These are phyloP conservation scores for Porites lutea DNA, from an alignment of 64 coral and sea anemone genomes.

Conservation along the genomic window DNA sequence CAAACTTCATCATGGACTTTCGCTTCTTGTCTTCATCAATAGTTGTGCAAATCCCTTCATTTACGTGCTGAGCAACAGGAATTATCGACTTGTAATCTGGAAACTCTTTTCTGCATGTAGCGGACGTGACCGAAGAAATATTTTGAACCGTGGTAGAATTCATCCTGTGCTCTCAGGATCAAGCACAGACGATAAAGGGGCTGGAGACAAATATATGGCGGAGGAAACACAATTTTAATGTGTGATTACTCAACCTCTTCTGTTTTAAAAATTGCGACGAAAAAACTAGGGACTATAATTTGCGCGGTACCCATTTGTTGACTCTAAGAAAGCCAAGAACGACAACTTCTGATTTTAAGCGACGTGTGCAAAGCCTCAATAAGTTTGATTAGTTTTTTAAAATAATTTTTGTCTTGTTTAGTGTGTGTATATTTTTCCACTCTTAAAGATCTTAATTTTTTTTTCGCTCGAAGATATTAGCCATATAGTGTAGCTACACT, in stretches of 20 bases:
- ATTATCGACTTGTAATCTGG: neutral
- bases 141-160: neutral
- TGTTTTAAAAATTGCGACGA: too few relatives aligned
- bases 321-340: too few relatives aligned
- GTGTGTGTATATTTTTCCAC: too few relatives aligned
- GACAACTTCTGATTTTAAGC: too few relatives aligned
- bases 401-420: too few relatives aligned
- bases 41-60: slow-evolving; percentile 41
- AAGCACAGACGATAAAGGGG: neutral
- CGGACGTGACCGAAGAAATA: neutral
- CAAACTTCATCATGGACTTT: neutral
- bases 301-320: too few relatives aligned
- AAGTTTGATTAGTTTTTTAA: too few relatives aligned
- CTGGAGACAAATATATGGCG: neutral
- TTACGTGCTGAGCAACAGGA: slow-evolving; percentile 27
- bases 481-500: too few relatives aligned
- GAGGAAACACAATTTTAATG: neutral
- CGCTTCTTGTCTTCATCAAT: neutral
- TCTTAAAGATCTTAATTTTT: too few relatives aligned
- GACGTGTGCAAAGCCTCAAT: too few relatives aligned
- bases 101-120: neutral
- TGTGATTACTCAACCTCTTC: neutral
- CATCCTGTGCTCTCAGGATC: neutral
- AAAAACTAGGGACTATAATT: too few relatives aligned
- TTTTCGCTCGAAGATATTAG: too few relatives aligned